Evolutionary conservation across 2,113 vertebrate genomes (phyloP).

Genomic region (Heterotilapia buettikoferi): DNA sequence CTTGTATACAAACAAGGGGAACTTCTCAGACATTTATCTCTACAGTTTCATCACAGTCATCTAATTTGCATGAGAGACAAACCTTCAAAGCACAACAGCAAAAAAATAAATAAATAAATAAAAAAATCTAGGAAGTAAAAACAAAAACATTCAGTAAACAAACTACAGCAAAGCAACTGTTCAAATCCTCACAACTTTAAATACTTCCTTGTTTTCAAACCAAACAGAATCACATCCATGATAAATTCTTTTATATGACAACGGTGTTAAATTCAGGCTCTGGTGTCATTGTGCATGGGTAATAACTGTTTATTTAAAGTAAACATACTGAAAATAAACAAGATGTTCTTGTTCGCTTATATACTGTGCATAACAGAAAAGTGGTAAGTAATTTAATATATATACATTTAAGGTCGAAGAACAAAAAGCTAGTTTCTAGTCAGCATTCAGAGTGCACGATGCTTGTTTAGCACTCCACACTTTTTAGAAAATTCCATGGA

Average conservation of each 20-base stretch:
- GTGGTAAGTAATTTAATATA: not conserved
- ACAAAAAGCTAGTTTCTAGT: not conserved
- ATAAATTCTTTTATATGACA: not conserved
- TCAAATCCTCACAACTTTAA: not conserved
- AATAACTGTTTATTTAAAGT: not conserved
- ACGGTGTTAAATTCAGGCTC: not conserved
- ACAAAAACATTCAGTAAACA: not conserved
- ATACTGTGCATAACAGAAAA: not conserved
- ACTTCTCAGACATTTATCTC: not conserved
- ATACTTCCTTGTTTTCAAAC: not conserved
- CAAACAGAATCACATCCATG: not conserved
- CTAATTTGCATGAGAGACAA: not conserved
- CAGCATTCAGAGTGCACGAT: not conserved
- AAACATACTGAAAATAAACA: not conserved
- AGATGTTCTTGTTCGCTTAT: not conserved
- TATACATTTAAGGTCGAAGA: not conserved
- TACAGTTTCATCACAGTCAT: not conserved
- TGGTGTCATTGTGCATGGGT: not conserved
- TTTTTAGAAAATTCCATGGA: not conserved
- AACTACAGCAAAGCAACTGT: not conserved
- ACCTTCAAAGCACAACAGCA: not conserved
- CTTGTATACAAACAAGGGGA: not conserved
- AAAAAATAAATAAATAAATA: accelerated
- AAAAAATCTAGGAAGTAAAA: not conserved
- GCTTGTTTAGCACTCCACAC: not conserved